A percentile compares a stretch with the other conserved stretches of the same genome.
Evolutionary conservation across 2,888 invertebrate species (phyloP).

Genomic region (Drosophila borborema): DNA sequence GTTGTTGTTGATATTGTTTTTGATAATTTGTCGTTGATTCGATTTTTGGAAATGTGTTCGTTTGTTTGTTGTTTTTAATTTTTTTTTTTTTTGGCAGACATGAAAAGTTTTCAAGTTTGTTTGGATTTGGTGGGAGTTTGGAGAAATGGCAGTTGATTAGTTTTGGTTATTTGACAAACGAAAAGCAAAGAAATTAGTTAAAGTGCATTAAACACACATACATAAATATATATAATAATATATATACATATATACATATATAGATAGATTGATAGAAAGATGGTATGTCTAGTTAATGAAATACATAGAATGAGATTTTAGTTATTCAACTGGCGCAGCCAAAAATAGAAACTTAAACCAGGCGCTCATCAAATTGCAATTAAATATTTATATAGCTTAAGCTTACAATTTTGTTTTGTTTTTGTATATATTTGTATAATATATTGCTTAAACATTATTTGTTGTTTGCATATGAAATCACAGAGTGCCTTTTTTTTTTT

Average conservation of each 20-base stretch:
- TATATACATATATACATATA: slow-evolving; percentile 11
- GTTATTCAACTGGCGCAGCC: slow-evolving; percentile 69
- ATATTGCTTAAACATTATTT: slow-evolving; percentile 22
- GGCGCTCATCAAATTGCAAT: slow-evolving; percentile 23
- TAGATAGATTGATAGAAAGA: slow-evolving; percentile 4
- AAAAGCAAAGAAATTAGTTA: slow-evolving; percentile 38
- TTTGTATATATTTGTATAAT: not conserved
- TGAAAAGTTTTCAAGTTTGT: slow-evolving; percentile 26
- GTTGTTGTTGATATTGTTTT: not conserved
- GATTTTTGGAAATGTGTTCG: not conserved
- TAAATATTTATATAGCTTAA: slow-evolving; percentile 17
- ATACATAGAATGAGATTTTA: slow-evolving; percentile 12
- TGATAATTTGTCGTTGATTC: slow-evolving; percentile 8
- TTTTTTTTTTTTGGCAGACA: slow-evolving; percentile 20
- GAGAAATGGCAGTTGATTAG: slow-evolving; percentile 71
- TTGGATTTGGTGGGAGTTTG: slow-evolving; percentile 34
- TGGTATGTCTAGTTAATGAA: slow-evolving; percentile 7
- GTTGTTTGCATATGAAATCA: slow-evolving; percentile 32
- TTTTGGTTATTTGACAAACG: slow-evolving; percentile 57
- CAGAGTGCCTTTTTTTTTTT: slow-evolving; percentile 48
- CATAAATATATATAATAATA: slow-evolving; percentile 6
- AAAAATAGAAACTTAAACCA: slow-evolving; percentile 37
- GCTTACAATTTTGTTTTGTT: slow-evolving; percentile 6
- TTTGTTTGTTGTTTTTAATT: not conserved
- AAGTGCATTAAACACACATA: slow-evolving; percentile 32